Base-by-base conservation (phyloP, 2,888 invertebrate species). In the Itoplectis maculator region DNA sequence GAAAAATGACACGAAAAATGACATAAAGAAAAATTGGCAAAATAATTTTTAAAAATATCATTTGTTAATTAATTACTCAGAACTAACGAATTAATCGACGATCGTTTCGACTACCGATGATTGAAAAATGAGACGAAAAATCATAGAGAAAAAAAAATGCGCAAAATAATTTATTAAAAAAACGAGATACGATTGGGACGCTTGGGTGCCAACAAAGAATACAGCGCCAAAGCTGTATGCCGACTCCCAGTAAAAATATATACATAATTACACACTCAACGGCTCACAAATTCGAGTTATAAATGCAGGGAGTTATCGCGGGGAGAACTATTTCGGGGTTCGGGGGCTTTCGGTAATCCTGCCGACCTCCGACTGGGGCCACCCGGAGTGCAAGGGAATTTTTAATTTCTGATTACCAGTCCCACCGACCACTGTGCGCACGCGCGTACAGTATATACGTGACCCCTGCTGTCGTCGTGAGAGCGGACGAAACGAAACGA, bases 281-380 rank as follows among this genome's bases (percentile, higher is more conserved):
- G 47, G 47, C 11, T 15, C 23, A 45, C 8, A 56, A 35, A 68
- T 68, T 76, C 66, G 47, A 59, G 66, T 76, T 59, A 59, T 29
- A 68, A 61, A 7, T 42, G 47, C 47, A 20, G 47, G n/a, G 59
- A 76, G 59, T 68, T 68, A 76, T 68, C 13, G 47, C 13, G 51
- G 68, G 68, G 35, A 35, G 54, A 70, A 63, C 20, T 63, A 78
- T 78, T 54, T 78, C 42, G 69, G 29, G 54, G 63, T 54, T 78
- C 70, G 40, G 29, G 29, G 29, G 40, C 51, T 70, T 20, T 29
- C 63, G 42, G 49, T 51, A 20, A 51, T 40, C 42, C 49, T 40
- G 23, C n/a, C 69, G 77, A 77, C 40, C 70, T 78, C 54, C 70
- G 77, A 70, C 77, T 63, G 42, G 15, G 77, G 63, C 77, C 77